Evolutionary conservation across 2,797 vertebrate species (phyloP).

Genomic region (Chelidonichthys spinosus): DNA sequence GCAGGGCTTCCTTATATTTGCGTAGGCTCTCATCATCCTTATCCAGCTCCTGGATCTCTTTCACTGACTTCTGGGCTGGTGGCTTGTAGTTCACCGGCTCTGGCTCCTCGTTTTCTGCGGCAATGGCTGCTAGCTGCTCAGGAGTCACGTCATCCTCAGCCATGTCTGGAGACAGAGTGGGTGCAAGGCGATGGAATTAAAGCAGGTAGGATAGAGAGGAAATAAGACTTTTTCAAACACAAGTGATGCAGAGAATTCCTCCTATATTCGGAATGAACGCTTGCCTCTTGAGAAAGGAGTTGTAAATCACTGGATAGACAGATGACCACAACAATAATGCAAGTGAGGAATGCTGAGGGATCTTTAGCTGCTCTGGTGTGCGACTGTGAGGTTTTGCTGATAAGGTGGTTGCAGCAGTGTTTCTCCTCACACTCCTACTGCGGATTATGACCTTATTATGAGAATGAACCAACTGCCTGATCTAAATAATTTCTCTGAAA

Average conservation of each 20-base stretch:
- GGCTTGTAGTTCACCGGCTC: slow-evolving; percentile 92
- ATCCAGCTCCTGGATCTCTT: slow-evolving; percentile 96
- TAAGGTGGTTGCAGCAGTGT: slow-evolving; percentile 2
- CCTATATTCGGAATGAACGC: not conserved
- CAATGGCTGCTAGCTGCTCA: slow-evolving; percentile 96
- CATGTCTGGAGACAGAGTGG: slow-evolving; percentile 82
- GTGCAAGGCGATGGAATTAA: not conserved
- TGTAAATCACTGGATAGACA: slow-evolving; percentile 30
- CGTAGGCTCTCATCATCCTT: slow-evolving; percentile 96
- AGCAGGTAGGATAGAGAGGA: not conserved
- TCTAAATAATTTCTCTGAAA: slow-evolving; percentile 55
- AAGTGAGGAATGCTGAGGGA: slow-evolving; percentile 9
- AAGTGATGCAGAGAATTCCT: not conserved
- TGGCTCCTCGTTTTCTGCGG: slow-evolving; percentile 92
- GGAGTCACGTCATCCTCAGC: slow-evolving; percentile 95
- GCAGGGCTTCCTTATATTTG: slow-evolving; percentile 96
- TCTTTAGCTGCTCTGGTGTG: slow-evolving; percentile 14
- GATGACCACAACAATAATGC: slow-evolving; percentile 19
- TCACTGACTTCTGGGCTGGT: slow-evolving; percentile 93
- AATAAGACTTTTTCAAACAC: not conserved
- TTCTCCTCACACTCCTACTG: slow-evolving; percentile 13
- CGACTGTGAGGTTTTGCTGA: slow-evolving; percentile 8
- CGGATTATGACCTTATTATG: slow-evolving; percentile 30
- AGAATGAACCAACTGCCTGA: slow-evolving; percentile 40
- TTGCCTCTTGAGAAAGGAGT: slow-evolving; percentile 8